phyloP scores from a whole-genome alignment of 2,888 invertebrate species.

The Sylvicola cinctus region DNA sequence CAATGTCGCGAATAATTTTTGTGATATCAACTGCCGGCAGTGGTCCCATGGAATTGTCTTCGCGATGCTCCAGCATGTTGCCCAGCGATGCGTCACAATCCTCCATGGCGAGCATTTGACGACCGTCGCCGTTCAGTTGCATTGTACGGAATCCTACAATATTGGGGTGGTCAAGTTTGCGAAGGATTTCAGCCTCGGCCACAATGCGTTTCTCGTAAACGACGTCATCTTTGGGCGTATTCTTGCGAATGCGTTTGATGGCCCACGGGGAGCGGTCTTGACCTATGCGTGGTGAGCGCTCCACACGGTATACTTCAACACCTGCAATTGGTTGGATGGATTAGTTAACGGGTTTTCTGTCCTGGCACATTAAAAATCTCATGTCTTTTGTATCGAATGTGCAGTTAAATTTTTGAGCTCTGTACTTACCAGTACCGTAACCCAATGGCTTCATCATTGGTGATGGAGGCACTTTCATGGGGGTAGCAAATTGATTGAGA shows the following conservation, averaged over 20 bases:
- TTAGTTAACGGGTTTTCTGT: no score
- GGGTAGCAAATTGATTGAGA: conserved; percentile 11
- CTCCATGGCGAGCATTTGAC: conserved; percentile 55
- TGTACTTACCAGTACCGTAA: conserved; percentile 38
- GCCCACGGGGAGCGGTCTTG: conserved; percentile 68
- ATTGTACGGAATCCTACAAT: conserved; percentile 55
- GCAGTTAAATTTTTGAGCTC: no score
- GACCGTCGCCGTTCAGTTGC: conserved; percentile 17
- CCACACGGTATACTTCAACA: conserved; percentile 53
- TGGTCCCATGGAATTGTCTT: conserved; percentile 33
- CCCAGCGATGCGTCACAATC: conserved; percentile 51
- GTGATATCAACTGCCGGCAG: conserved; percentile 40
- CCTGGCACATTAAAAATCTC: no score
- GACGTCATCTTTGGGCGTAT: conserved; percentile 17
- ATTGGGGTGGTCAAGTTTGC: conserved; percentile 52
- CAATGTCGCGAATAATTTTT: conserved; percentile 36
- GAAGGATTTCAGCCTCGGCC: conserved; percentile 49
- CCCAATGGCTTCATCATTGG: conserved; percentile 52
- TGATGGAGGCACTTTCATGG: conserved; percentile 42
- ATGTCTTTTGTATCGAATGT: no score
- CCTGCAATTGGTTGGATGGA: conserved; percentile 15
- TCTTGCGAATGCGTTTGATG: conserved; percentile 39
- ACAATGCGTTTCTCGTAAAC: conserved; percentile 33
- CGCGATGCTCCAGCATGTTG: conserved; percentile 47
- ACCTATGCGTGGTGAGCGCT: conserved; percentile 47